A percentile compares a stretch with the other conserved stretches of the same genome.
These are phyloP conservation scores for Cerastoderma edule DNA, from an alignment of 2,888 invertebrate genomes.

Conservation along the genomic window DNA sequence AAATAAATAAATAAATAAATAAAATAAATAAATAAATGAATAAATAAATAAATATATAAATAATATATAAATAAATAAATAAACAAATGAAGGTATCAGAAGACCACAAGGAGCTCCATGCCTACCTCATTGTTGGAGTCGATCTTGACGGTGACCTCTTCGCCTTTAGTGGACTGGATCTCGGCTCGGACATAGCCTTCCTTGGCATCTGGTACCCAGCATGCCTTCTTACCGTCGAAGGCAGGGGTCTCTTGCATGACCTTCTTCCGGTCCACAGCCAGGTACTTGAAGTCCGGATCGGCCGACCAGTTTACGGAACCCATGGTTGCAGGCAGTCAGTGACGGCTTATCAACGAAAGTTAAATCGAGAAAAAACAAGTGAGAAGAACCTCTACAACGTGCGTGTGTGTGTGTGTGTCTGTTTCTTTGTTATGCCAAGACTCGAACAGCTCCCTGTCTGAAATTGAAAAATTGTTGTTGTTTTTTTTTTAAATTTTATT, in stretches of 20 bases:
- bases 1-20: no score
- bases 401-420: no score
- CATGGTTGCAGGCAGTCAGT: slow-evolving; percentile 25
- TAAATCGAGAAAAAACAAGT: slow-evolving; percentile 35
- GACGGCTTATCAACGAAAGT: background rate
- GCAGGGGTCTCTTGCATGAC: slow-evolving; percentile 77
- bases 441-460: slow-evolving; percentile 50
- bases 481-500: no score
- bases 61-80: no score
- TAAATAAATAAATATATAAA: no score
- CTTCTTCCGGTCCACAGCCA: slow-evolving; percentile 81
- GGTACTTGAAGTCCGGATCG: slow-evolving; percentile 82
- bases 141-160: slow-evolving; percentile 95
- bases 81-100: no score
- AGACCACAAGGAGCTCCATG: background rate
- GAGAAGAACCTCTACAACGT: slow-evolving; percentile 50
- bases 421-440: slow-evolving; percentile 47
- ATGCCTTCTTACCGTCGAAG: slow-evolving; percentile 92
- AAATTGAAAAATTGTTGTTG: slow-evolving; percentile 27
- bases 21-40: no score
- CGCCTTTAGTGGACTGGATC: slow-evolving; percentile 99
- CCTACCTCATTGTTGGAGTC: slow-evolving; percentile 86
- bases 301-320: slow-evolving; percentile 41
- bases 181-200: slow-evolving; percentile 98
- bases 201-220: slow-evolving; percentile 99